Evolutionary conservation across 2,888 invertebrate genomes (phyloP).

Genomic region (Lycocerus yunnanus): DNA sequence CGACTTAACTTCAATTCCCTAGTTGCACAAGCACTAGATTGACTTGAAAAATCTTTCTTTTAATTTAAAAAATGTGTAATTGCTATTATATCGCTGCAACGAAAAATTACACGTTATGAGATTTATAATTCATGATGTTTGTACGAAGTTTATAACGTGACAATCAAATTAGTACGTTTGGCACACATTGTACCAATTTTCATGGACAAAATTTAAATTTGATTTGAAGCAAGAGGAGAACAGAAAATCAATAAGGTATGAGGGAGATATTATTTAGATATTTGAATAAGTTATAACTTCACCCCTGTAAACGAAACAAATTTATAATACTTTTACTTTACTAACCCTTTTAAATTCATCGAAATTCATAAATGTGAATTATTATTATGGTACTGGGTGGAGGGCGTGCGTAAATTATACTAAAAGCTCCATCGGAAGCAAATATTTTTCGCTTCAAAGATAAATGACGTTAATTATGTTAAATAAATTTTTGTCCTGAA

Average conservation of each 20-base stretch:
- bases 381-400: neutral
- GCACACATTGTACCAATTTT: slow-evolving; percentile 10
- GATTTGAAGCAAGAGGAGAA: slow-evolving; percentile 9
- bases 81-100: neutral
- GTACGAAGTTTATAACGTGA: neutral
- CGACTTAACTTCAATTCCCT: neutral
- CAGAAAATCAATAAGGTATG: slow-evolving; percentile 15
- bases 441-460: neutral
- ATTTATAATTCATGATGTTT: neutral
- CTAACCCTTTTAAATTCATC: slow-evolving; percentile 1
- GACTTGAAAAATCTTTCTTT: neutral
- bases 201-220: slow-evolving; percentile 17
- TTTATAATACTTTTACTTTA: slow-evolving; percentile 9
- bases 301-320: slow-evolving; percentile 7
- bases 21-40: neutral
- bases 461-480: neutral
- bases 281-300: slow-evolving; percentile 8
- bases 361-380: slow-evolving; percentile 7
- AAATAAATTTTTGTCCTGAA: neutral
- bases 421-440: neutral
- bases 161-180: slow-evolving; percentile 11
- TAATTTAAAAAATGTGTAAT: neutral
- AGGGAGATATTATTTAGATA: slow-evolving; percentile 7
- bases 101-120: neutral
- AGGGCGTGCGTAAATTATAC: neutral